These are phyloP conservation scores for Pedionomus torquatus DNA, from an alignment of 2,113 vertebrate species.

Conservation along the genomic window DNA sequence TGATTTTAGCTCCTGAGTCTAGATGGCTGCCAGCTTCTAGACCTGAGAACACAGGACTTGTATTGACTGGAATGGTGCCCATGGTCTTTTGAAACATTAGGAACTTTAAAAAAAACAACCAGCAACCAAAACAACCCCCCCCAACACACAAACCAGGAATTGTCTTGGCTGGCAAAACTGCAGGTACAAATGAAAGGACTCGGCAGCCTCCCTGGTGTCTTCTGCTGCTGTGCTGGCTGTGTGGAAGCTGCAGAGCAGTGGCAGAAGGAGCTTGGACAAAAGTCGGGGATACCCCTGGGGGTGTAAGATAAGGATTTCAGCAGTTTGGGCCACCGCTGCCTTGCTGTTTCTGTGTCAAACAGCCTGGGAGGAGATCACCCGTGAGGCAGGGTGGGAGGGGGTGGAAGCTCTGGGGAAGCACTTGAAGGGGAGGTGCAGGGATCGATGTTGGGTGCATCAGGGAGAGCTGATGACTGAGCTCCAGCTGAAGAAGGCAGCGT, in stretches of 20 bases:
- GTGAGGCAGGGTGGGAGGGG: not conserved
- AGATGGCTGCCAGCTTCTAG: not conserved
- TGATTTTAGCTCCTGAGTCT: not conserved
- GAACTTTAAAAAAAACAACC: not conserved
- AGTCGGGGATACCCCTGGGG: accelerated
- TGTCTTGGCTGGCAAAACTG: not conserved
- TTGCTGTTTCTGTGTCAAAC: not conserved
- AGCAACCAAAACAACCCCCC: not conserved
- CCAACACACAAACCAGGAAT: too few species aligned
- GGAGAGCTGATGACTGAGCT: not conserved
- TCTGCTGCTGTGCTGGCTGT: not conserved
- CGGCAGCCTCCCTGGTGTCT: accelerated
- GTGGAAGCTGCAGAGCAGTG: not conserved
- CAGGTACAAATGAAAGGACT: not conserved
- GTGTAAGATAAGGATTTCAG: not conserved
- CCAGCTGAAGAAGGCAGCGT: not conserved
- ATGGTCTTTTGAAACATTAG: not conserved
- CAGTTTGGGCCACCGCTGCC: accelerated
- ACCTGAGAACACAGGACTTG: not conserved
- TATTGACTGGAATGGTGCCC: not conserved
- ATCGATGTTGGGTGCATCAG: not conserved
- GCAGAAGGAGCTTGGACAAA: not conserved
- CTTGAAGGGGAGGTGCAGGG: not conserved
- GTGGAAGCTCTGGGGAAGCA: too few species aligned
- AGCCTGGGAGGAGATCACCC: not conserved